Conservation (phyloP, 64 coral and sea anemone species). For the Actinia equina region DNA sequence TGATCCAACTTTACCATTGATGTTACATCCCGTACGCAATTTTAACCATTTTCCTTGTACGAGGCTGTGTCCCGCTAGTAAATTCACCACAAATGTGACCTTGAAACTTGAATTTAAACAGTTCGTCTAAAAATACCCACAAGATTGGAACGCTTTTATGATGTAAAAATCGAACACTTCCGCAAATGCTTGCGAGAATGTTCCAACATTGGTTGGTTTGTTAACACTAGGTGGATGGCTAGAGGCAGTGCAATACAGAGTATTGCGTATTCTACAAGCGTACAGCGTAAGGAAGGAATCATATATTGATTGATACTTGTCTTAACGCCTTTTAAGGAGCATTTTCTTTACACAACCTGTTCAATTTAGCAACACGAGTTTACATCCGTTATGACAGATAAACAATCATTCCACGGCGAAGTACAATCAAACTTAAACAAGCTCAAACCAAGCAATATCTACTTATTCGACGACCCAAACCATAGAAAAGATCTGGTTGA, state of each 20-base stretch:
- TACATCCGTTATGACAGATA: not conserved
- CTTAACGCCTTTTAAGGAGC: too few relatives aligned
- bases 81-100: not conserved
- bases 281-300: too few relatives aligned
- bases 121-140: not conserved
- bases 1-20: not conserved
- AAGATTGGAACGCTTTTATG: not conserved
- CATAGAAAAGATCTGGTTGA: slow-evolving; percentile 50
- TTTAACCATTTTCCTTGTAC: not conserved
- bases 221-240: too few relatives aligned
- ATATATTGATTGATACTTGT: too few relatives aligned
- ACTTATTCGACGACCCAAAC: slow-evolving; percentile 54
- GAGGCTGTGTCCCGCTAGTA: not conserved
- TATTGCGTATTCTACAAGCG: too few relatives aligned
- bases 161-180: not conserved
- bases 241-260: too few relatives aligned
- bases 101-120: not conserved
- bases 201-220: not conserved
- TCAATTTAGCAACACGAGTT: not conserved
- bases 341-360: not conserved
- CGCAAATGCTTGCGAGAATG: not conserved
- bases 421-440: slow-evolving; percentile 54
- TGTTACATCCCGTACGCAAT: not conserved
- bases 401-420: slow-evolving; percentile 13
- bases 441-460: slow-evolving; percentile 37